These are phyloP conservation scores for Pinctada fucata DNA, from an alignment of 2,888 invertebrate species.

Conservation along the genomic window DNA sequence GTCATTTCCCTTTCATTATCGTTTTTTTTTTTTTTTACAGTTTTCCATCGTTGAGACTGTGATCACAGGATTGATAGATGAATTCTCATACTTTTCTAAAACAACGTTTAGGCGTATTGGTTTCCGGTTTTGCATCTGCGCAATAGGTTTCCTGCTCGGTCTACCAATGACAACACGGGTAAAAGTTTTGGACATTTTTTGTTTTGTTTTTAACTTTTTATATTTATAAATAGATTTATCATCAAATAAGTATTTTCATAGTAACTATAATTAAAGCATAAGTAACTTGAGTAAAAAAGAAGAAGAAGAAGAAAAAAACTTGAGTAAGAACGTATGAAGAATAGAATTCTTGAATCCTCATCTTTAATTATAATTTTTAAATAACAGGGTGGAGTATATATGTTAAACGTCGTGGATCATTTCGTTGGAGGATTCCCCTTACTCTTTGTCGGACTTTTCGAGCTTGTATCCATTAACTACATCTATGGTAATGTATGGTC, in stretches of 20 bases:
- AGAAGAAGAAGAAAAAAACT: no score
- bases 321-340: no score
- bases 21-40: constrained; percentile 46
- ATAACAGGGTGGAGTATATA: constrained; percentile 74
- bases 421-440: constrained; percentile 76
- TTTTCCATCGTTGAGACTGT: constrained; percentile 72
- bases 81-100: constrained; percentile 57
- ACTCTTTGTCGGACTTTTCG: constrained; percentile 75
- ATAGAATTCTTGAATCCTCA: no score
- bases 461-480: constrained; percentile 71
- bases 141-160: constrained; percentile 65
- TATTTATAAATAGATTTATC: neutral
- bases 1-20: no score
- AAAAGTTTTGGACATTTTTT: neutral
- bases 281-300: no score
- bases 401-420: constrained; percentile 73
- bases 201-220: neutral
- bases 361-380: no score
- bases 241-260: no score
- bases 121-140: constrained; percentile 63
- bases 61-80: constrained; percentile 69
- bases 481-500: constrained; percentile 70
- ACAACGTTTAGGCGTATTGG: constrained; percentile 51
- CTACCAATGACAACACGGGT: constrained; percentile 70
- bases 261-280: no score